Conservation (phyloP, 2,888 invertebrate species). For the Hirtodrosophila histrioides region DNA sequence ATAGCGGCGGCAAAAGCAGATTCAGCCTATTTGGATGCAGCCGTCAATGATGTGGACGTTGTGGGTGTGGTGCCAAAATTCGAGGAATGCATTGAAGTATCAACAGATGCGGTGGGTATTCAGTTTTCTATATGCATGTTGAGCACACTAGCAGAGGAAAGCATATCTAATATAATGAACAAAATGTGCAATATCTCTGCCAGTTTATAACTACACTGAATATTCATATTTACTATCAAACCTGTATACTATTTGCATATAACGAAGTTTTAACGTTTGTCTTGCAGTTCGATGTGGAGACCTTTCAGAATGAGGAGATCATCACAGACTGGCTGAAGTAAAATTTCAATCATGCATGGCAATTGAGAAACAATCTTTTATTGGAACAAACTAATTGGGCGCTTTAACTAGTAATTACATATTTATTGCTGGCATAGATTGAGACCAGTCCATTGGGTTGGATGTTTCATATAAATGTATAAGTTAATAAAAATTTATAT, state of each 20-base stretch:
- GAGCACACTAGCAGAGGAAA: not conserved
- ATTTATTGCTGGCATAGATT: slow-evolving; percentile 55
- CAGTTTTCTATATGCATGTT: not conserved
- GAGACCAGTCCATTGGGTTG: slow-evolving; percentile 55
- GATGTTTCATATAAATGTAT: slow-evolving; percentile 28
- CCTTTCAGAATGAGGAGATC: slow-evolving; percentile 82
- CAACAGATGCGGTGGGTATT: slow-evolving; percentile 67
- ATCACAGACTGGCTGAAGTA: slow-evolving; percentile 81
- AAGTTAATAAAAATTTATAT: slow-evolving; percentile 36
- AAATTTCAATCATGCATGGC: not conserved
- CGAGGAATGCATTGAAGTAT: slow-evolving; percentile 59
- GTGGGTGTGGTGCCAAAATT: slow-evolving; percentile 47
- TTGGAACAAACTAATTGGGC: slow-evolving; percentile 48
- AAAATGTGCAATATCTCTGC: no score
- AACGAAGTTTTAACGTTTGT: not conserved
- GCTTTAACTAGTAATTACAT: slow-evolving; percentile 50
- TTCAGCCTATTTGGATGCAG: slow-evolving; percentile 43
- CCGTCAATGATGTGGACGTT: slow-evolving; percentile 44
- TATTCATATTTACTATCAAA: no score
- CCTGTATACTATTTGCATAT: no score
- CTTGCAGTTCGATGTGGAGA: slow-evolving; percentile 81
- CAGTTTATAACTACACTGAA: no score
- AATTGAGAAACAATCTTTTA: slow-evolving; percentile 50
- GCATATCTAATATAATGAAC: no score
- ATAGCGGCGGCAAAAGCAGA: slow-evolving; percentile 72